Conservation (phyloP, 2,797 vertebrate genomes). For the Cyclura pinguis region DNA sequence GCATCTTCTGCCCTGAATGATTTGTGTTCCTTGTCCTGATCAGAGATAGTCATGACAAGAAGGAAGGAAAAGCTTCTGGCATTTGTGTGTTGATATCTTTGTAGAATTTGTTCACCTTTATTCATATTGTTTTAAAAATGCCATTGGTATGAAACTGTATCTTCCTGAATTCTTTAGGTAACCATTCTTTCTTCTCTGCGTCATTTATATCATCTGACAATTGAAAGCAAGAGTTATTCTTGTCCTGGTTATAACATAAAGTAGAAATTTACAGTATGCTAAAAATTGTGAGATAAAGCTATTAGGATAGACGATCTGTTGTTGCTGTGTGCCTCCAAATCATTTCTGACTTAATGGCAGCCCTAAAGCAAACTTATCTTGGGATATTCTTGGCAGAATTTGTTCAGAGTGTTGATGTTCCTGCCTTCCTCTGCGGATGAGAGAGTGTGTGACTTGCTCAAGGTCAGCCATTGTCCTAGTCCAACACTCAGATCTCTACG, state of each 20-base stretch:
- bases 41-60: constrained; percentile 14
- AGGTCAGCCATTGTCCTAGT: too few species aligned
- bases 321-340: too few species aligned
- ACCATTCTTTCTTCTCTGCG: background rate
- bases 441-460: too few species aligned
- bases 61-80: constrained; percentile 47
- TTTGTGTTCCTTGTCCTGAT: constrained; percentile 57
- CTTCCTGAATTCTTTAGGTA: background rate
- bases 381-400: too few species aligned
- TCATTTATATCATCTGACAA: background rate
- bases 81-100: constrained; percentile 1
- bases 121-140: fast-evolving
- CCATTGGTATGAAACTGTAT: background rate
- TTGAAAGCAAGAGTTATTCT: background rate
- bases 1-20: constrained; percentile 40
- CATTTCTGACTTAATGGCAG: too few species aligned
- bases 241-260: background rate
- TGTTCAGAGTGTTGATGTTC: too few species aligned
- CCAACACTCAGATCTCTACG: too few species aligned
- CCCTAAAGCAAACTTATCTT: too few species aligned
- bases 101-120: constrained; percentile 13
- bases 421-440: too few species aligned
- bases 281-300: background rate
- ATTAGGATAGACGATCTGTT: background rate
- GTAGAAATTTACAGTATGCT: background rate